phyloP scores from a whole-genome alignment of 2,888 invertebrate genomes.

The Trypoxylon attenuatum region DNA sequence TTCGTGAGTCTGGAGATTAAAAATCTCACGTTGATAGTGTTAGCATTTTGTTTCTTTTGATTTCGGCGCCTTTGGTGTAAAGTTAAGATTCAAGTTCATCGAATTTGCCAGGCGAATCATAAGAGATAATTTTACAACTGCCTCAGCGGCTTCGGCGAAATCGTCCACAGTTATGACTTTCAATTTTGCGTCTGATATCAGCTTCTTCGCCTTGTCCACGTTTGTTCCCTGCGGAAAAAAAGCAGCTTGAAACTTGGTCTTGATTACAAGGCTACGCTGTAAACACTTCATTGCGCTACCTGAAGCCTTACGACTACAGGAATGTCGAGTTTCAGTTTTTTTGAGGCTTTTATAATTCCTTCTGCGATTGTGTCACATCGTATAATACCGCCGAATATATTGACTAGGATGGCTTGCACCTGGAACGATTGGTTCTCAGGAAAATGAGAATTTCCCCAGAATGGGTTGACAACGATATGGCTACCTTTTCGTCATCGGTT shows the following conservation, averaged over 20 bases:
- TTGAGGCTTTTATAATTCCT: conserved; percentile 78
- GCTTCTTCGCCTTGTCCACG: conserved; percentile 72
- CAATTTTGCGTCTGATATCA: conserved; percentile 53
- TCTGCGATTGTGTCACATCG: conserved; percentile 79
- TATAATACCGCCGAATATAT: conserved; percentile 81
- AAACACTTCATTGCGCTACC: too few relatives aligned
- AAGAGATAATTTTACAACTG: conserved; percentile 49
- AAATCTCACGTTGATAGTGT: neutral
- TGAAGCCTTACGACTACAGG: conserved; percentile 78
- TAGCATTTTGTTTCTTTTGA: neutral
- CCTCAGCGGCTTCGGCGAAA: conserved; percentile 53
- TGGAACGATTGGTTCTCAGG: conserved; percentile 49
- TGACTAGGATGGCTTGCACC: conserved; percentile 79
- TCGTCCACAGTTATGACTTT: conserved; percentile 58
- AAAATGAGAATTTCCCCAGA: neutral
- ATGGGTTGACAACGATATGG: neutral
- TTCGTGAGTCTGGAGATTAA: conserved; percentile 3
- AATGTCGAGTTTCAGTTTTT: conserved; percentile 76
- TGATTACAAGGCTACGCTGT: too few relatives aligned
- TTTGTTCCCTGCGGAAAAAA: conserved; percentile 80
- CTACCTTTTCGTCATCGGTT: conserved; percentile 77
- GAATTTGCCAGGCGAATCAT: conserved; percentile 49
- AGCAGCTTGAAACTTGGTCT: too few relatives aligned
- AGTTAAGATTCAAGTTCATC: conserved; percentile 48
- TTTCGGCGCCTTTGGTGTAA: conserved; percentile 20